Evolutionary conservation across 1,140 invertebrate genomes (phyloP), one percentile per base, ranked within the genome.

Genomic region (Zaprionus gabonicus): DNA sequence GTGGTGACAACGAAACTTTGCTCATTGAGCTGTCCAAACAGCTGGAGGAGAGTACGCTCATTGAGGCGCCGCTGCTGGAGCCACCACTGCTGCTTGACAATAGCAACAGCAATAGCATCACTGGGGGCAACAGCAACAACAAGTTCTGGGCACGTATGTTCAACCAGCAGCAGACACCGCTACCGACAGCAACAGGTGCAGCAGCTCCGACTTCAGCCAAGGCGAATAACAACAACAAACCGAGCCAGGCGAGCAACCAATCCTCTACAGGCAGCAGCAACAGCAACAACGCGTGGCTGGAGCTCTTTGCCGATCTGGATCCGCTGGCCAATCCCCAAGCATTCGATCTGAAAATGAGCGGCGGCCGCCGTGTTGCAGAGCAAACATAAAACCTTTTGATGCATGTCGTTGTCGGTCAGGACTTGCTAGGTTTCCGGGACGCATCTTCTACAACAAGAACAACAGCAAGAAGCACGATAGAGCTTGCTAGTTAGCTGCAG

Each of bases 231-330:
- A 31, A 12, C 27, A 34, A 15, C 36, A 36, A 67, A 44, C 46
- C 41, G 64, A 82, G 6, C 17, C 44, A 62, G 58, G 7, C 7
- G 41, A 46, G n/a, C 41, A 46, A 46, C 7, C 41, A 17, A 46
- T 7, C 31, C 31, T 34, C 9, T 34, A 34, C 41, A 7, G 23
- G 65, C 27, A 41, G 36, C 59, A 23, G 31, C 56, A 34, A 12
- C 38, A 28, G 28, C 65, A 81, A 85, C 44, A 93, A 91, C 71
- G 76, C 95, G 13, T 99, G 98, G 98, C 95, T 98, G 79, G 97
- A 97, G 92, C 93, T 99, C 28, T 99, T 99, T 94, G 97, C 98
- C 41, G 98, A 99, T 93, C 92, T 99, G 38, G 98, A 99, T 94
- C 98, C 98, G 7, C 93, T 99, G 5, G 95, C 97, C 15, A 98